Percentiles rank a stretch among this genome's conserved stretches.
Conservation (phyloP, 2,797 vertebrate species). For the Denticeps clupeoides region DNA sequence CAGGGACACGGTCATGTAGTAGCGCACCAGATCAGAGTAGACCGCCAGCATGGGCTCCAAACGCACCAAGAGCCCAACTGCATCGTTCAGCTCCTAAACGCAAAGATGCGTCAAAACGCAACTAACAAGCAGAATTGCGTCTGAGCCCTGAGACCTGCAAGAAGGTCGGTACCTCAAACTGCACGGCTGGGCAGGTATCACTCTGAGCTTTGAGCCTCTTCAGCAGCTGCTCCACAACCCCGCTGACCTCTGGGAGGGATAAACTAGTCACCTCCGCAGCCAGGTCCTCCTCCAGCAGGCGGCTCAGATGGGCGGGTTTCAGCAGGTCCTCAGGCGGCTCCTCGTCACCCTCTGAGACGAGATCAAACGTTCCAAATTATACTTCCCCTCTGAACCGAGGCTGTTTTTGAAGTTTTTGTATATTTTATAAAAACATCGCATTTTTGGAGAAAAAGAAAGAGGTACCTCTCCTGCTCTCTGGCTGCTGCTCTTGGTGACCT, state of each 20-base stretch:
- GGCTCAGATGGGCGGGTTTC: constrained; percentile 73
- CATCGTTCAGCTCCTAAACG: constrained; percentile 64
- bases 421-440: not conserved
- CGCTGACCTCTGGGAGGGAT: constrained; percentile 57
- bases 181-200: constrained; percentile 56
- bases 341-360: constrained; percentile 37
- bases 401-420: not conserved
- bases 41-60: constrained; percentile 74
- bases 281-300: constrained; percentile 73
- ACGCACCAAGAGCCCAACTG: constrained; percentile 66
- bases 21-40: constrained; percentile 77
- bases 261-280: constrained; percentile 67
- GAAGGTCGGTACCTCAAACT: constrained; percentile 58
- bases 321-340: constrained; percentile 53
- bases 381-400: no score
- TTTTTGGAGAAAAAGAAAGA: no score
- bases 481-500: no score
- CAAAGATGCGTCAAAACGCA: not conserved
- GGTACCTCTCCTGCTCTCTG: constrained; percentile 49
- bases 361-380: no score
- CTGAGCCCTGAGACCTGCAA: no score
- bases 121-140: constrained; percentile 8
- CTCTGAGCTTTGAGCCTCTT: constrained; percentile 59
- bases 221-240: constrained; percentile 61
- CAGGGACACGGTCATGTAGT: constrained; percentile 73